Conservation (phyloP, 2,888 invertebrate genomes). For the Perithous albicinctus region DNA sequence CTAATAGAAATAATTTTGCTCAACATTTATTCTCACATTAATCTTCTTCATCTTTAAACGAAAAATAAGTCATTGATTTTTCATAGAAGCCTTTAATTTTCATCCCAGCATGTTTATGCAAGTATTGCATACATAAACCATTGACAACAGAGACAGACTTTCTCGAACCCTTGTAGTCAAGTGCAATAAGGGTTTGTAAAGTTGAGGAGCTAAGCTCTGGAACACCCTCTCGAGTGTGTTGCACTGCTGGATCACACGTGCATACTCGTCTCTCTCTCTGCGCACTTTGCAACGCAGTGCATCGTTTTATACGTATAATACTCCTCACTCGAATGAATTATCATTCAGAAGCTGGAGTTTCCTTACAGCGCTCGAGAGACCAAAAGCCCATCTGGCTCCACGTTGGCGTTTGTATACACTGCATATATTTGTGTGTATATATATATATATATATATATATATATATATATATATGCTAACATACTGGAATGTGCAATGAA, state of each 20-base stretch:
- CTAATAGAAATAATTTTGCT: too few species aligned
- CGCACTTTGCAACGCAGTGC: conserved; percentile 19
- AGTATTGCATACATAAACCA: not conserved
- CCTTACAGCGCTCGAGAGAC: not conserved
- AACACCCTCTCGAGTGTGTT: conserved; percentile 41
- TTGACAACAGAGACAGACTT: not conserved
- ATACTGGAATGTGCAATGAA: not conserved
- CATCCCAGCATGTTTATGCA: not conserved
- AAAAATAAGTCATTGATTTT: not conserved
- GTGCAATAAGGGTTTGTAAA: conserved; percentile 24
- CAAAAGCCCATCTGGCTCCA: conserved; percentile 47
- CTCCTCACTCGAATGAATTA: conserved; percentile 57
- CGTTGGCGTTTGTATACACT: not conserved
- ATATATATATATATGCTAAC: not conserved
- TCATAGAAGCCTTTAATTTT: not conserved
- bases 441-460: not conserved
- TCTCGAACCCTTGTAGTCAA: conserved; percentile 14
- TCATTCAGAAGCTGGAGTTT: conserved; percentile 42
- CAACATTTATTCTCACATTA: too few species aligned
- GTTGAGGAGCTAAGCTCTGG: conserved; percentile 24
- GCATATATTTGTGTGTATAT: too few species aligned
- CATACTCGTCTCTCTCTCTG: conserved; percentile 52
- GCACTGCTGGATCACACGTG: conserved; percentile 53
- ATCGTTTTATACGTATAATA: conserved; percentile 3
- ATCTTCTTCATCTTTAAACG: not conserved